A percentile compares a stretch with the other conserved stretches of the same genome.
Conservation (phyloP, 2,113 vertebrate genomes). For the Ophthalmolycus amberensis region DNA sequence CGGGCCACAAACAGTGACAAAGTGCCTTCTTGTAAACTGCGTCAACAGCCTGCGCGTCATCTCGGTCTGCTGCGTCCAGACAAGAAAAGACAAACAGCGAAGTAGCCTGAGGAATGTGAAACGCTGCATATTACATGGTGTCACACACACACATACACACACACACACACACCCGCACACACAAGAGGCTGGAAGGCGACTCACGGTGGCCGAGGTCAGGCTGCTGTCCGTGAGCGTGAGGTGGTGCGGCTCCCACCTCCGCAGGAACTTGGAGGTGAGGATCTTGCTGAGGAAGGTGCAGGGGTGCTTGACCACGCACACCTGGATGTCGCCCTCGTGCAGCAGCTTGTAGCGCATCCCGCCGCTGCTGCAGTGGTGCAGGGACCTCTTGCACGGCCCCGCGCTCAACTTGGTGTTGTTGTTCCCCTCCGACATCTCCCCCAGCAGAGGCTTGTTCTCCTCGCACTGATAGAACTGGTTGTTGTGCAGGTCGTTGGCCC, state of each 20-base stretch:
- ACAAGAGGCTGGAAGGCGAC: constrained; percentile 55
- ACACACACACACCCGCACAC: neutral
- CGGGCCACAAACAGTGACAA: constrained; percentile 4
- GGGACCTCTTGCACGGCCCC: constrained; percentile 89
- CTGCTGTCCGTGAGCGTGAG: constrained; percentile 92
- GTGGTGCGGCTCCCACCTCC: constrained; percentile 98
- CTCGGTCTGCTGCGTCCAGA: constrained; percentile 42
- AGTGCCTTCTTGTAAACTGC: constrained; percentile 50
- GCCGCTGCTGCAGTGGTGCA: constrained; percentile 88
- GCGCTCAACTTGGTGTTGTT: constrained; percentile 89
- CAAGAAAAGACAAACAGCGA: constrained; percentile 63
- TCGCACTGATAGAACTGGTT: constrained; percentile 89
- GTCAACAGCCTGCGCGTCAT: constrained; percentile 63
- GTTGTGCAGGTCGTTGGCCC: constrained; percentile 87
- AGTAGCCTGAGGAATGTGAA: constrained; percentile 50
- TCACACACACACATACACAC: neutral
- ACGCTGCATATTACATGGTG: constrained; percentile 15
- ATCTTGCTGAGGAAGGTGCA: constrained; percentile 99
- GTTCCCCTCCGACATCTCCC: constrained; percentile 88
- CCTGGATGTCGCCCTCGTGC: constrained; percentile 98
- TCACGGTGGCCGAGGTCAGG: constrained; percentile 95
- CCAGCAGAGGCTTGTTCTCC: constrained; percentile 93
- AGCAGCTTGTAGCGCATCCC: constrained; percentile 97
- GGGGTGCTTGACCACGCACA: constrained; percentile 96
- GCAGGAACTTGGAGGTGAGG: constrained; percentile 96